Evolutionary conservation across 2,797 vertebrate species (phyloP).

Genomic region (Xenops minutus): DNA sequence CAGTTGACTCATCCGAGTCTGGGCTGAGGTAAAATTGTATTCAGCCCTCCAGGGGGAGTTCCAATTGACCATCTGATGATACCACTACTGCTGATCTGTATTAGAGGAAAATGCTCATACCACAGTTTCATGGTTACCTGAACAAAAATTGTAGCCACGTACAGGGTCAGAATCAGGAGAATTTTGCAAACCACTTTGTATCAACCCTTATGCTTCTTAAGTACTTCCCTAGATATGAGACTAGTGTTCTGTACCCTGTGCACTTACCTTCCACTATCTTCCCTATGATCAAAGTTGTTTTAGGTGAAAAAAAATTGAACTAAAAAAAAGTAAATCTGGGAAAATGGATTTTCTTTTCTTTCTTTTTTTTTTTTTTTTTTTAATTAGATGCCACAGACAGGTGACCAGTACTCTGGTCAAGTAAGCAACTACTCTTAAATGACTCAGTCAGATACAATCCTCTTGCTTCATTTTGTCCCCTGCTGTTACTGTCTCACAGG

Average conservation of each 20-base stretch:
- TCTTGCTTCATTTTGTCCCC: conserved; percentile 13
- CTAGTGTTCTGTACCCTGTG: background rate
- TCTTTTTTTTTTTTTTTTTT: background rate
- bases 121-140: conserved; percentile 1
- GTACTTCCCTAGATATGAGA: conserved; percentile 8
- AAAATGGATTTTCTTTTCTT: background rate
- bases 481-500: conserved; percentile 3
- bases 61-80: conserved; percentile 30
- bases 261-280: background rate
- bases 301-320: background rate
- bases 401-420: background rate
- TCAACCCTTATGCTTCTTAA: conserved; percentile 15
- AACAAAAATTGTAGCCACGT: background rate
- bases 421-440: background rate
- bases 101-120: background rate
- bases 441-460: background rate
- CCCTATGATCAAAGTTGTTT: background rate
- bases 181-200: background rate
- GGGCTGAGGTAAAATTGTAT: background rate
- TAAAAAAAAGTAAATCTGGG: background rate
- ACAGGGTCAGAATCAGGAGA: conserved; percentile 1
- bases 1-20: background rate
- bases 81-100: background rate
- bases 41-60: background rate
- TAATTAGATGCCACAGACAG: background rate